phyloP scores from a whole-genome alignment of 2,888 invertebrate species.

The Uropetala carovei region DNA sequence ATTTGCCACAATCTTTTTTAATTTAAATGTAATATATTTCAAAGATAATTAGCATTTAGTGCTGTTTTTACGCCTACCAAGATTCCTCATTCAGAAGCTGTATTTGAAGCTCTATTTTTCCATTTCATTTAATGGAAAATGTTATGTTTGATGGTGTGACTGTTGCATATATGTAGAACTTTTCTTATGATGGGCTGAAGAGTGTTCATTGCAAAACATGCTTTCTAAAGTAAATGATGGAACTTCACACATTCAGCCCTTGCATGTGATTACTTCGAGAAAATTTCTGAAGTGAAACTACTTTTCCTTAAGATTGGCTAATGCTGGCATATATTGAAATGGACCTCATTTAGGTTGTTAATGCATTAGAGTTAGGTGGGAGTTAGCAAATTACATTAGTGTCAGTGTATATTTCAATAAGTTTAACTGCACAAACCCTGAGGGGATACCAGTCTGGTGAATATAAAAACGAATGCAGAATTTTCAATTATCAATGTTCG shows the following conservation, averaged over 20 bases:
- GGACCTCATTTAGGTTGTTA: neutral
- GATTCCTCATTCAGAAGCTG: neutral
- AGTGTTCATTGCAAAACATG: neutral
- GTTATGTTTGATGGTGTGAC: neutral
- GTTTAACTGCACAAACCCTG: neutral
- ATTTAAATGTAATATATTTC: neutral
- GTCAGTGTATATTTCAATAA: neutral
- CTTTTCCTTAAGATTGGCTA: neutral
- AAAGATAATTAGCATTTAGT: neutral
- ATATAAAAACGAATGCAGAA: neutral
- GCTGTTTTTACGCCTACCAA: neutral
- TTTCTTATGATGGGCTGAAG: neutral
- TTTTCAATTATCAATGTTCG: neutral
- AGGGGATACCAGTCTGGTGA: neutral
- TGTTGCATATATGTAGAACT: neutral
- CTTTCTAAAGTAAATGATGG: constrained; percentile 2
- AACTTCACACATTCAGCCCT: neutral
- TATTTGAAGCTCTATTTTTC: neutral
- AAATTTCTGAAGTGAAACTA: neutral
- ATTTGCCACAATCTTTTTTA: neutral
- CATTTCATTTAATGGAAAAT: neutral
- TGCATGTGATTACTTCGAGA: neutral
- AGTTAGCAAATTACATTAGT: neutral
- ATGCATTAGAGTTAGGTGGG: neutral
- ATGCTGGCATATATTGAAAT: neutral